phyloP scores from a whole-genome alignment of 2,113 vertebrate species.

The Channa argus region DNA sequence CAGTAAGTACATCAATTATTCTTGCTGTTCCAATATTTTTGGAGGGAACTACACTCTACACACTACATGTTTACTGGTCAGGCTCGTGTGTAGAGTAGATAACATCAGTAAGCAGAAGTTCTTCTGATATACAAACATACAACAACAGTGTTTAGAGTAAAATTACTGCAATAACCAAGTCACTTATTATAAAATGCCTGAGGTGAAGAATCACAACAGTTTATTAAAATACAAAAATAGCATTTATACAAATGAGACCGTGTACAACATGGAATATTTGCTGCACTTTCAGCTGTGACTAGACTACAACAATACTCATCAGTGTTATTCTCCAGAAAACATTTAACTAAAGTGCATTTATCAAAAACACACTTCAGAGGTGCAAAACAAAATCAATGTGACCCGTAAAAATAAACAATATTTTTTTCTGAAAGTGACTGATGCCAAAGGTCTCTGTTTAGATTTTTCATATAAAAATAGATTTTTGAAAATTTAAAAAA shows the following conservation, averaged over 20 bases:
- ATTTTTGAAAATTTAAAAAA: background rate
- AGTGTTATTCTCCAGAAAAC: background rate
- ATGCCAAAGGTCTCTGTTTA: background rate
- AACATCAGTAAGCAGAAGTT: background rate
- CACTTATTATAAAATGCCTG: conserved; percentile 37
- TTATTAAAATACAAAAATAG: conserved; percentile 46
- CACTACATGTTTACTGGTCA: background rate
- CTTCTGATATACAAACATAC: background rate
- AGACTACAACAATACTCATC: background rate
- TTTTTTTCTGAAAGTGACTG: background rate
- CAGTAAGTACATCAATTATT: no score
- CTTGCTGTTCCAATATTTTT: no score
- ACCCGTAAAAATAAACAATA: background rate
- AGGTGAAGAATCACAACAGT: conserved; percentile 30
- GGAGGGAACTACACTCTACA: no score
- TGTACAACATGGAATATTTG: background rate
- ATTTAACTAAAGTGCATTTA: background rate
- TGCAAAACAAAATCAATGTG: background rate
- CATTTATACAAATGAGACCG: conserved; percentile 15
- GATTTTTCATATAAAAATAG: conserved; percentile 27
- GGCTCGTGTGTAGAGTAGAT: background rate
- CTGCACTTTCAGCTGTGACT: background rate
- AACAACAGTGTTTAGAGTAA: background rate
- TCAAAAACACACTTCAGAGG: background rate
- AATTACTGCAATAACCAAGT: conserved; percentile 15